A percentile compares a stretch with the other conserved stretches of the same genome.
These are phyloP conservation scores for Argynnis bischoffii DNA, from an alignment of 2,888 invertebrate genomes.

Conservation along the genomic window DNA sequence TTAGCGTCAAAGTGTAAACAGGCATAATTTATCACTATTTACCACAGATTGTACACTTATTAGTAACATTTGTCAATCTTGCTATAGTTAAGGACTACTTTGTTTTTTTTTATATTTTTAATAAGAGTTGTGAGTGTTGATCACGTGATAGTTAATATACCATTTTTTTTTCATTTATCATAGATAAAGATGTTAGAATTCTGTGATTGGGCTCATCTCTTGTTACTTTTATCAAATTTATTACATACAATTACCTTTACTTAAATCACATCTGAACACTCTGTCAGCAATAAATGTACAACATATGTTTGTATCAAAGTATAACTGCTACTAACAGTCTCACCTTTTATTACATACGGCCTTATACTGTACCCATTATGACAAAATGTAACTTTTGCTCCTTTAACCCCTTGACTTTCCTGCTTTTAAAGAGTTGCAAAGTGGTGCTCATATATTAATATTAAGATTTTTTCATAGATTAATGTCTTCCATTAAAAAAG, in stretches of 20 bases:
- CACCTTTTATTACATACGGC: neutral
- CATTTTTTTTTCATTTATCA: too few relatives aligned
- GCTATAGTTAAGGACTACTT: neutral
- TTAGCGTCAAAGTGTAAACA: constrained; percentile 23
- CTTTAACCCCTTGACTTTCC: neutral
- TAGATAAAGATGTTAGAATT: too few relatives aligned
- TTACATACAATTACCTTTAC: too few relatives aligned
- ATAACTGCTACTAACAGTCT: constrained; percentile 6
- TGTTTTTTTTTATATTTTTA: neutral
- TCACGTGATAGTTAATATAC: too few relatives aligned
- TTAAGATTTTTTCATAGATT: too few relatives aligned
- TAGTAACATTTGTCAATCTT: neutral
- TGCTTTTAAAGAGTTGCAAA: neutral
- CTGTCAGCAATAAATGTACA: neutral
- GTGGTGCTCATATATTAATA: too few relatives aligned
- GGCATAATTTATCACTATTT: constrained; percentile 12
- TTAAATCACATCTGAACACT: neutral
- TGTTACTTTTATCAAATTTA: too few relatives aligned
- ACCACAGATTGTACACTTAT: neutral
- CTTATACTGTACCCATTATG: constrained; percentile 5
- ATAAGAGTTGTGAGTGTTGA: too few relatives aligned
- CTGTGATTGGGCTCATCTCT: too few relatives aligned
- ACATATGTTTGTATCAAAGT: neutral
- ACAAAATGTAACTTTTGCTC: neutral
- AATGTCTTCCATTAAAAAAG: too few relatives aligned